Evolutionary conservation across 1,140 invertebrate species (phyloP).

Genomic region (Atta colombica): DNA sequence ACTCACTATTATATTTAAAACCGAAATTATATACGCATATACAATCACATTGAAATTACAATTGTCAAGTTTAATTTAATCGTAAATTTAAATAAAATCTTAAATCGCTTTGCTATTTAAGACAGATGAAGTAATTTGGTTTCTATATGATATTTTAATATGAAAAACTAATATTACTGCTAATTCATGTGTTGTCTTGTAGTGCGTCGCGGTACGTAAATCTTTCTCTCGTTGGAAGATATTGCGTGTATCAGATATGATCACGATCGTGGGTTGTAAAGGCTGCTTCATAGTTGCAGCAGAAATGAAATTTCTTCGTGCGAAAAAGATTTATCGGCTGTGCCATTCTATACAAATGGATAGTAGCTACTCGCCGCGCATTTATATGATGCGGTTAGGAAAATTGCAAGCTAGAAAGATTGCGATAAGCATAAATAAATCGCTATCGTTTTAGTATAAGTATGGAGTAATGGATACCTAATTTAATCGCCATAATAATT

Average conservation of each 20-base stretch:
- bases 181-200: background rate
- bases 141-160: background rate
- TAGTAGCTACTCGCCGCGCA: constrained; percentile 44
- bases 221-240: constrained; percentile 39
- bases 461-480: background rate
- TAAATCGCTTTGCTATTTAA: background rate
- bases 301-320: constrained; percentile 67
- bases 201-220: constrained; percentile 22
- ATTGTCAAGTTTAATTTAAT: constrained; percentile 1
- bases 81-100: background rate
- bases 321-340: constrained; percentile 61
- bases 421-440: constrained; percentile 32
- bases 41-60: background rate
- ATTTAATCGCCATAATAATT: constrained; percentile 1
- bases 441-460: background rate
- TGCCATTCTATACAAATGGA: constrained; percentile 53
- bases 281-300: constrained; percentile 34
- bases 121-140: constrained; percentile 9
- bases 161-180: background rate
- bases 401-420: constrained; percentile 29
- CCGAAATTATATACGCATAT: background rate
- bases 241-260: constrained; percentile 44
- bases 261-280: constrained; percentile 35
- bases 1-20: background rate
- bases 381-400: constrained; percentile 51